Conservation (phyloP, 1,140 invertebrate genomes). For the Caenorhabditis elegans region WBcel235 BX284604.4:14436501-14437000, state of each 20-base stretch:
- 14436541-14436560: no score
- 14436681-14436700: conserved; percentile 60
- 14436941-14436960: no score
- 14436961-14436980: not conserved
- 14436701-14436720: conserved; percentile 49
- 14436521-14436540: not conserved
- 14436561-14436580: not conserved
- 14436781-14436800: conserved; percentile 54
- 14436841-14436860: conserved; percentile 47
- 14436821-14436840: conserved; percentile 39
- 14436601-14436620: not conserved
- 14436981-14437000: not conserved
- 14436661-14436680: conserved; percentile 5
- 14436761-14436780: conserved; percentile 32
- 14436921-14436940: no score
- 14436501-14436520: conserved; percentile 13
- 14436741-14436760: not conserved
- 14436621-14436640: not conserved
- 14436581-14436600: conserved; percentile 4
- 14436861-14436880: conserved; percentile 42
- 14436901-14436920: no score
- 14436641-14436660: not conserved
- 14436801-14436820: conserved; percentile 28
- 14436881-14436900: not conserved
- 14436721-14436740: not conserved